phyloP scores from a whole-genome alignment of 2,113 vertebrate species.

The Hipposideros armiger region DNA sequence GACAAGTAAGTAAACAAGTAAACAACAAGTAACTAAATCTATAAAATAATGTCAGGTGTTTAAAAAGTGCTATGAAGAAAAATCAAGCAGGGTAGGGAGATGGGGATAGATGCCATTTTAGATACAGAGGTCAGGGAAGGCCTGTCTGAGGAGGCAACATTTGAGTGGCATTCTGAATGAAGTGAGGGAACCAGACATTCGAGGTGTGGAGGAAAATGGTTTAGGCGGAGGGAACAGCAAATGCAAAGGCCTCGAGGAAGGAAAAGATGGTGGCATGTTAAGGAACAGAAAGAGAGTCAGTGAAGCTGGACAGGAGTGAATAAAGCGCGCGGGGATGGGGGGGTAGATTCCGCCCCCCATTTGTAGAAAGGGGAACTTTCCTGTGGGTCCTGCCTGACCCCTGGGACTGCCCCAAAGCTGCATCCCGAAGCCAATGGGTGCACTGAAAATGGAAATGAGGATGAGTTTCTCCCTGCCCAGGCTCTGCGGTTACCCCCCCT shows the following conservation, averaged over 20 bases:
- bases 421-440: background rate
- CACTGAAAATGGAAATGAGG: background rate
- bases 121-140: background rate
- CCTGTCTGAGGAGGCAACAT: background rate
- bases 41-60: background rate
- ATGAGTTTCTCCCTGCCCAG: slow-evolving; percentile 83
- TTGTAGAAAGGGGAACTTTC: background rate
- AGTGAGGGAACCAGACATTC: background rate
- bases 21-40: background rate
- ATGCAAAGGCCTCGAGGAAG: background rate
- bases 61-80: background rate
- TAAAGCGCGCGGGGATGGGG: background rate
- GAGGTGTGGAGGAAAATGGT: background rate
- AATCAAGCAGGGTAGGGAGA: background rate
- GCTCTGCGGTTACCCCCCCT: slow-evolving; percentile 98
- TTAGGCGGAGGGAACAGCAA: background rate
- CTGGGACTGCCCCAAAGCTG: background rate
- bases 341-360: background rate
- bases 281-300: background rate
- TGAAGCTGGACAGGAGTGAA: background rate
- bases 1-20: background rate
- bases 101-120: background rate
- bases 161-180: background rate
- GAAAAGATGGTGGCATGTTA: background rate
- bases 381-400: background rate